Conservation (phyloP, 2,797 vertebrate genomes). For the Tragelaphus eurycerus region DNA sequence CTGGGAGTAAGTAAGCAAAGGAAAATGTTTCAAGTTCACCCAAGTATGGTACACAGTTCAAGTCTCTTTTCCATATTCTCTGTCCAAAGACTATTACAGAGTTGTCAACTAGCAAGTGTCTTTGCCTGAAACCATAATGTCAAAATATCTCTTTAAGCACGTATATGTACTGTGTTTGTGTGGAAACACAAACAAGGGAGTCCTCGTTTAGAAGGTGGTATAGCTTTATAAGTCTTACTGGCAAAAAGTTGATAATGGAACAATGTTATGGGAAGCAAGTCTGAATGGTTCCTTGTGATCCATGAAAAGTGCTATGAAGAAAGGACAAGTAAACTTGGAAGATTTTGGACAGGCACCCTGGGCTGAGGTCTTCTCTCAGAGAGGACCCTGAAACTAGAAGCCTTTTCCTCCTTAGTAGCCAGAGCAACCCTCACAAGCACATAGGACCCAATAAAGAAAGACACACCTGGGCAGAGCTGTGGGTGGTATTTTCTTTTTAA, state of each 20-base stretch:
- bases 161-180: not conserved
- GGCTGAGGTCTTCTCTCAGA: not conserved
- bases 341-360: not conserved
- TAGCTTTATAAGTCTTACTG: not conserved
- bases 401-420: not conserved
- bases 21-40: not conserved
- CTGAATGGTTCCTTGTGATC: not conserved
- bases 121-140: not conserved
- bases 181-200: not conserved
- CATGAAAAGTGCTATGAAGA: not conserved
- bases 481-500: constrained; percentile 74
- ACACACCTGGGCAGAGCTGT: constrained; percentile 54
- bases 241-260: not conserved
- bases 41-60: not conserved
- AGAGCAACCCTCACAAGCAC: not conserved
- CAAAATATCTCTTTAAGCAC: not conserved
- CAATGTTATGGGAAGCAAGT: rapidly evolving
- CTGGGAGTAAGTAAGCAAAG: not conserved
- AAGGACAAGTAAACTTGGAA: not conserved
- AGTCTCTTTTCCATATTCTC: not conserved
- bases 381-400: not conserved
- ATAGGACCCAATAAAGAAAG: constrained; percentile 35
- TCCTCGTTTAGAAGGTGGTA: not conserved
- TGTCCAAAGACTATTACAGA: not conserved
- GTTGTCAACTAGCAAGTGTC: not conserved